A percentile compares a stretch with the other conserved stretches of the same genome.
Conservation (phyloP, 2,888 invertebrate genomes). For the Ophioninae sp. region DNA sequence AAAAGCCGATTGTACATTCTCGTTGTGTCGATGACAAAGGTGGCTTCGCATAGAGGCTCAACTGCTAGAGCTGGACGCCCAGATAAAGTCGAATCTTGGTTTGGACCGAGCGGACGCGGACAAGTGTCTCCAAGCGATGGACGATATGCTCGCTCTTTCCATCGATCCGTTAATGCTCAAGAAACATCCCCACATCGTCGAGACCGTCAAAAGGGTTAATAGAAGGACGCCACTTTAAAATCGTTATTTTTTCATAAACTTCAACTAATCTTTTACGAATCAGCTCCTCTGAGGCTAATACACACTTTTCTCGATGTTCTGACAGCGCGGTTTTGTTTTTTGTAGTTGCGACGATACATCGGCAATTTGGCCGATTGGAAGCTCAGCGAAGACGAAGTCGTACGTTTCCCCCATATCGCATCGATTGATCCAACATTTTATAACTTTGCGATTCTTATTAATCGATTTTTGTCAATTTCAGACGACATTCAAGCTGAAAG, state of each 20-base stretch:
- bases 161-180: slow-evolving; percentile 89
- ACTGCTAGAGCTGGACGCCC: slow-evolving; percentile 85
- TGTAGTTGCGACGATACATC: slow-evolving; percentile 87
- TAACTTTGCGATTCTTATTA: neutral
- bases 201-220: slow-evolving; percentile 86
- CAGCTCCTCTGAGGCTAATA: too few species aligned
- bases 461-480: slow-evolving; percentile 62
- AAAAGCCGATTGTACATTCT: neutral
- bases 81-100: slow-evolving; percentile 86
- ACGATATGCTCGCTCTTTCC: slow-evolving; percentile 84
- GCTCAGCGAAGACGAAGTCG: slow-evolving; percentile 84
- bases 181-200: slow-evolving; percentile 90
- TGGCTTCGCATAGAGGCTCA: slow-evolving; percentile 86
- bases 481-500: slow-evolving; percentile 85
- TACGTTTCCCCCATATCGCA: slow-evolving; percentile 63
- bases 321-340: slow-evolving; percentile 27
- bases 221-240: neutral
- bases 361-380: slow-evolving; percentile 91
- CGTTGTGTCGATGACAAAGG: slow-evolving; percentile 71
- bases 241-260: neutral
- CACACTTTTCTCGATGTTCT: neutral
- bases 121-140: slow-evolving; percentile 86
- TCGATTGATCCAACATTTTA: neutral
- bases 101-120: slow-evolving; percentile 88
- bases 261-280: neutral